Percentiles rank a stretch among this genome's conserved stretches.
phyloP scores from a whole-genome alignment of 2,797 vertebrate species.

The Chanos chanos region DNA sequence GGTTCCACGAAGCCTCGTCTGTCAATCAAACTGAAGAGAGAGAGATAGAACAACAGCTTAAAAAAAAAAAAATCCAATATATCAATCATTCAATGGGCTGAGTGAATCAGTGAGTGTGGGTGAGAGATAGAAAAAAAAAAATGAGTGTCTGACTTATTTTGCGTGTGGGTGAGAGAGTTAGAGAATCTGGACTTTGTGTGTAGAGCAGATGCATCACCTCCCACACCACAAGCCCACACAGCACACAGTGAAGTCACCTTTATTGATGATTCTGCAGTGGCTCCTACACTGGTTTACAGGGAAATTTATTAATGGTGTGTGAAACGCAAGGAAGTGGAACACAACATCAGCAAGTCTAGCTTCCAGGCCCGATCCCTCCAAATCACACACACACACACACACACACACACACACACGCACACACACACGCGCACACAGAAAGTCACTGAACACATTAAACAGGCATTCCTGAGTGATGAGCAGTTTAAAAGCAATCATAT shows the following conservation, averaged over 20 bases:
- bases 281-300: conserved; percentile 28
- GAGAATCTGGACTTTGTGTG: conserved; percentile 25
- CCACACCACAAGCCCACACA: conserved; percentile 36
- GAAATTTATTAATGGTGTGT: conserved; percentile 42
- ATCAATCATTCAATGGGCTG: neutral
- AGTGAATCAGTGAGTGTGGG: conserved; percentile 26
- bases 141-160: too few relatives aligned
- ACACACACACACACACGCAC: neutral
- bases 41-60: neutral
- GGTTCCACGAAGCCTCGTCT: conserved; percentile 85
- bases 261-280: conserved; percentile 28
- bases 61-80: conserved; percentile 9
- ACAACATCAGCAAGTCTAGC: too few relatives aligned
- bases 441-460: too few relatives aligned
- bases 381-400: neutral
- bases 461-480: too few relatives aligned
- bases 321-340: conserved; percentile 17
- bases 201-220: conserved; percentile 25
- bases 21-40: conserved; percentile 80
- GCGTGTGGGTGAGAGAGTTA: conserved; percentile 9
- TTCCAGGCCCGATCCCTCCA: too few relatives aligned
- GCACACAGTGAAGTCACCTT: conserved; percentile 47
- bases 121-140: too few relatives aligned
- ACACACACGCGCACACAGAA: neutral
- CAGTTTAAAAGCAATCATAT: too few relatives aligned